A percentile compares a stretch with the other conserved stretches of the same genome.
Conservation (phyloP, 35 echinoderm and acorn worm species). For the Heliocidaris erythrogramma region DNA sequence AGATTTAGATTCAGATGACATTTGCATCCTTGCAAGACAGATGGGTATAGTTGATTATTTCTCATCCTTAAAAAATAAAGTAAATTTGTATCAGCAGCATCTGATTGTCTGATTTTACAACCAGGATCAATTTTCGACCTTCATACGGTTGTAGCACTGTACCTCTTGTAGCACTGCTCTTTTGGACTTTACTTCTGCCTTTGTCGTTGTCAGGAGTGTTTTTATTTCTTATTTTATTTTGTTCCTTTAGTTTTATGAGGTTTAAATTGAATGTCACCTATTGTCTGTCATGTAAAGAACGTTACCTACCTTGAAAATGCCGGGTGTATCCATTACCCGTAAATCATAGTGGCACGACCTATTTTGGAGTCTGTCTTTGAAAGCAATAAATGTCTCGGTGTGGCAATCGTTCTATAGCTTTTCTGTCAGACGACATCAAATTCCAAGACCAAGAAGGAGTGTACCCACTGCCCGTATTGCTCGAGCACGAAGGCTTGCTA, state of each 20-base stretch:
- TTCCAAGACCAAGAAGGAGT: neutral
- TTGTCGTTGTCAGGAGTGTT: neutral
- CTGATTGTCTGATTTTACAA: neutral
- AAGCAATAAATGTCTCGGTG: neutral
- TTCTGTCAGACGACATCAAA: neutral
- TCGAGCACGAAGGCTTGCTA: neutral
- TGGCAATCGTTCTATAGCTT: neutral
- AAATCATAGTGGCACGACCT: constrained; percentile 1
- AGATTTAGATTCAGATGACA: neutral
- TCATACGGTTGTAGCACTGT: neutral
- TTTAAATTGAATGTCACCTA: neutral
- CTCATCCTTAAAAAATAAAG: neutral
- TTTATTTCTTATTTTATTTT: neutral
- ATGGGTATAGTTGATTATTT: neutral
- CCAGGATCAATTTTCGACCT: neutral
- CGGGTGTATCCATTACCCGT: neutral
- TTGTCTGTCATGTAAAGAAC: neutral
- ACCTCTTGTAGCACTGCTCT: neutral
- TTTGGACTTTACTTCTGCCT: too few relatives aligned
- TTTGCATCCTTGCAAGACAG: neutral
- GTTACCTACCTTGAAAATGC: neutral
- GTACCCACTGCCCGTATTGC: neutral
- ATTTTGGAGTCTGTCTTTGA: neutral
- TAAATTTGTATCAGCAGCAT: neutral
- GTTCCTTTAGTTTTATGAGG: neutral